phyloP scores from a whole-genome alignment of 2,113 vertebrate species.

The Phylloscopus trochilus region DNA sequence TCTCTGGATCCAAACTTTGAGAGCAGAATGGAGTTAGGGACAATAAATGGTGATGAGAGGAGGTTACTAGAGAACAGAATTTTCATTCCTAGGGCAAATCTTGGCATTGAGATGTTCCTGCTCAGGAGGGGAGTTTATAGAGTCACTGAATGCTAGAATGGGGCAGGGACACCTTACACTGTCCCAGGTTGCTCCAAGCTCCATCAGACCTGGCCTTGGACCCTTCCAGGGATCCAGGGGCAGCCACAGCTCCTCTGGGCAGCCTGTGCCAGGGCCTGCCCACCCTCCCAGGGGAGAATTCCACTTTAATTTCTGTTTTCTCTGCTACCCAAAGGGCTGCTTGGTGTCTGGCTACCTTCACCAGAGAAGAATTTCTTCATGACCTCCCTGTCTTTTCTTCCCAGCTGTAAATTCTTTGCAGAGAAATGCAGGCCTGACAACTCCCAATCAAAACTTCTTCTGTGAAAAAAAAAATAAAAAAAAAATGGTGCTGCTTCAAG shows the following conservation, averaged over 20 bases:
- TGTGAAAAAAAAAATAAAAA: neutral
- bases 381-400: neutral
- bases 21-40: neutral
- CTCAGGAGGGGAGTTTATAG: neutral
- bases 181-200: rapidly evolving
- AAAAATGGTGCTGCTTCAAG: neutral
- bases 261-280: rapidly evolving
- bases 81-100: neutral
- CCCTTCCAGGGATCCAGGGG: neutral
- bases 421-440: neutral
- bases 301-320: neutral
- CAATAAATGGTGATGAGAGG: neutral
- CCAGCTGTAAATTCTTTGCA: neutral
- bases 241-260: neutral
- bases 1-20: neutral
- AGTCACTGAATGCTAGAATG: neutral
- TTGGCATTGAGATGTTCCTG: neutral
- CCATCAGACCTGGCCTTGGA: rapidly evolving
- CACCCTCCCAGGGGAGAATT: neutral
- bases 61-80: neutral
- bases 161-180: neutral
- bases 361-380: neutral
- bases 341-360: neutral
- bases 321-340: neutral
- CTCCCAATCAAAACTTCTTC: neutral